These are phyloP conservation scores for Idaea straminata DNA, from an alignment of 2,888 invertebrate species.

Conservation along the genomic window DNA sequence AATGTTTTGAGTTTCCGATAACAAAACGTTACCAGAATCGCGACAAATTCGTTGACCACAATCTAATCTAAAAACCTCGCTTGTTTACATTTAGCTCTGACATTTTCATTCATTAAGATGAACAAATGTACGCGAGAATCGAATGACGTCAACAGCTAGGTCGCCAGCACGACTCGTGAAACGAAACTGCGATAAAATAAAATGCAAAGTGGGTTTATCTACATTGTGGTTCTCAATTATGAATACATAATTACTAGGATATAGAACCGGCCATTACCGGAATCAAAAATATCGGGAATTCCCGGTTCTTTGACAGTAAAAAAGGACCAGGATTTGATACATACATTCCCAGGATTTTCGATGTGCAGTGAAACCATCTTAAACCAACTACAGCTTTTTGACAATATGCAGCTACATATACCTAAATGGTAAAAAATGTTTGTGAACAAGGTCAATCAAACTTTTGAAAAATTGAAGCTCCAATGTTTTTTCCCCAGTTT, in stretches of 20 bases:
- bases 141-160: background rate
- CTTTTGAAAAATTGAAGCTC: background rate
- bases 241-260: too few relatives aligned
- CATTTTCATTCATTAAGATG: background rate
- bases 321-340: too few relatives aligned
- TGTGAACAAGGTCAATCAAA: slow-evolving; percentile 22
- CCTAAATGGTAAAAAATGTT: slow-evolving; percentile 8
- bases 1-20: background rate
- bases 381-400: too few relatives aligned
- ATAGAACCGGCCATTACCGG: too few relatives aligned
- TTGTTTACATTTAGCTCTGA: background rate
- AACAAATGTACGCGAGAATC: background rate
- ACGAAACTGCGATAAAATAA: slow-evolving; percentile 20
- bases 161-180: slow-evolving; percentile 17
- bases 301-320: too few relatives aligned
- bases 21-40: background rate
- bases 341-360: too few relatives aligned
- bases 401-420: too few relatives aligned
- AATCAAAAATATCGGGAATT: too few relatives aligned
- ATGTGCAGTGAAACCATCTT: too few relatives aligned
- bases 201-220: slow-evolving; percentile 10
- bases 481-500: too few relatives aligned
- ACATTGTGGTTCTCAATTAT: too few relatives aligned
- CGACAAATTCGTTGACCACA: background rate
- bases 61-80: background rate